Base-by-base conservation (phyloP, 2,888 invertebrate genomes). In the Drosophila parthenogenetica region DNA sequence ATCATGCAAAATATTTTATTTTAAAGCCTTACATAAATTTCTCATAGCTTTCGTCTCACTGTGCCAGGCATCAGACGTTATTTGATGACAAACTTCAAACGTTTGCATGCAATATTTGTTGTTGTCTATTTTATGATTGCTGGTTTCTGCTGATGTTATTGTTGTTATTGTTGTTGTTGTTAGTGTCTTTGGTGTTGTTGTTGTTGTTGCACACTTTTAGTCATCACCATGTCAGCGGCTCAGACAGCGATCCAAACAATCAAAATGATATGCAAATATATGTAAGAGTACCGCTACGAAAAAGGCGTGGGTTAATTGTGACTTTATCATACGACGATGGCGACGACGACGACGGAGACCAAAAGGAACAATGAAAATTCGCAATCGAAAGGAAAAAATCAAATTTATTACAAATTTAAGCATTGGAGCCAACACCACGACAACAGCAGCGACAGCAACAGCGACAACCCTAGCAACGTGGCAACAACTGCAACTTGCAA, bases 301-400 rank as follows among this genome's bases (percentile, higher is more conserved):
- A 79, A 91, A 90, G 90, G 90, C 90, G 90, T 91, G 91, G 90
- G 87, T 86, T 90, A 90, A 90, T 91, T 91, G 89, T 85, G 88
- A 82, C 88, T 86, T 89, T 87, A 87, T 89, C 89, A 89, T 77
- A 78, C 63, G 68, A 62, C 22, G 45, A 29, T 14, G 22, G 4
- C 43, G 54, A 43, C 43, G 54, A 16, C 48, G 16, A 32, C 48
- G 37, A 35, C 54, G 16, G 51, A 69, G 75, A 35, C 75, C 72
- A 68, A 77, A 68, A 73, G 68, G 46, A 80, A 73, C 60, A 74
- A 82, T 64, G 66, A 76, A 76, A 81, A 80, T 64, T 79, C 79
- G 82, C 85, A 86, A 86, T 86, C 89, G 89, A 86, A 86, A 89
- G 87, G 79, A 89, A 86, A 86, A 86, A 86, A 86, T 86, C 89